These are phyloP conservation scores for Strigamia crassipes DNA, from an alignment of 2,888 invertebrate species.

Conservation along the genomic window DNA sequence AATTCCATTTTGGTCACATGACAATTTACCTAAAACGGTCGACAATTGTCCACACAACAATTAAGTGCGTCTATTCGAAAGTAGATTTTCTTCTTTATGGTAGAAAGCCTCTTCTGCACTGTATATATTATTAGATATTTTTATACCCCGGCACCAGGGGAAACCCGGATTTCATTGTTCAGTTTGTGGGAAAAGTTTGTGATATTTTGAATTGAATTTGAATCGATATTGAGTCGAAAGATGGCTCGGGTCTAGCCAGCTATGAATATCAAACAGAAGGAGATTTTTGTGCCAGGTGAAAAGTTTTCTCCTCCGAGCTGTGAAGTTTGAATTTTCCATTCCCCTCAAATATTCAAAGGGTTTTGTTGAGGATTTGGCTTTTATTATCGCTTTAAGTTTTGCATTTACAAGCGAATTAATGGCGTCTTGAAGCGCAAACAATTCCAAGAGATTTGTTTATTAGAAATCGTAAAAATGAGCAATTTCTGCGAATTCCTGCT, in stretches of 20 bases:
- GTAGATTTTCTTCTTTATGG: no score
- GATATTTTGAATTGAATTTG: conserved; percentile 17
- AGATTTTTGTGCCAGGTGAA: conserved; percentile 3
- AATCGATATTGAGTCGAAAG: conserved; percentile 26
- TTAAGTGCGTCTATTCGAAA: no score
- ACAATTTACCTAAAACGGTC: no score
- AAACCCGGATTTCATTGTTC: no score
- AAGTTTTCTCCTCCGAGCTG: background rate
- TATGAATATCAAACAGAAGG: conserved; percentile 18
- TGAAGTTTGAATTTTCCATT: conserved; percentile 5
- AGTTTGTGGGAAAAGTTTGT: background rate
- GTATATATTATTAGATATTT: background rate
- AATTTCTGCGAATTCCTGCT: background rate
- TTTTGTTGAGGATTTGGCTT: background rate
- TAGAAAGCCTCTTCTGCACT: no score
- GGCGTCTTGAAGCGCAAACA: no score
- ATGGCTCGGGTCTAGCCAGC: background rate
- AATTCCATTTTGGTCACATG: no score
- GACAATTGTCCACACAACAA: no score
- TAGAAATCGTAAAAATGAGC: background rate
- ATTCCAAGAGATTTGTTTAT: no score
- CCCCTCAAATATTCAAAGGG: background rate
- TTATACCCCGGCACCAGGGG: background rate
- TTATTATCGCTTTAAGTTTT: background rate
- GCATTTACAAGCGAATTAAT: background rate